phyloP scores from a whole-genome alignment of 2,797 vertebrate species.

The Hoplostethus atlanticus region DNA sequence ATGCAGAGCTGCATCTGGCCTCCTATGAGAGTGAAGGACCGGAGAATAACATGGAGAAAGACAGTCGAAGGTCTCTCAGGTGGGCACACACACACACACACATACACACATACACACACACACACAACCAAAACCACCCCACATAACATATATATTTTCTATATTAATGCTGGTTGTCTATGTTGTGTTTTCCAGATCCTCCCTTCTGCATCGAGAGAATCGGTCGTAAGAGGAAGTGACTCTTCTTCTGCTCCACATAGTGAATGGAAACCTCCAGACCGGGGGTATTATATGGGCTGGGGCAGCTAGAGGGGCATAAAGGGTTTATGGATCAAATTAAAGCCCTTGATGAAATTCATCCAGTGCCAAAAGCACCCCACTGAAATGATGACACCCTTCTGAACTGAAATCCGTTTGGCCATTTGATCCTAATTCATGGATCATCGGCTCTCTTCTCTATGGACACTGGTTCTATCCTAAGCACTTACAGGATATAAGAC shows the following conservation, averaged over 20 bases:
- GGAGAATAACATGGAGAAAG: constrained; percentile 96
- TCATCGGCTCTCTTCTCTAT: constrained; percentile 1
- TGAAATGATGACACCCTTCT: background rate
- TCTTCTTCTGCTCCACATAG: constrained; percentile 27
- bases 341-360: constrained; percentile 21
- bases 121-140: background rate
- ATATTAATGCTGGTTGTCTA: background rate
- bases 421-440: constrained; percentile 2
- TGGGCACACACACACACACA: constrained; percentile 57
- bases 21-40: constrained; percentile 98
- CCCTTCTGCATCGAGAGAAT: constrained; percentile 85
- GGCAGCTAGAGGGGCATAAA: background rate
- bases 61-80: constrained; percentile 95
- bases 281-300: no score
- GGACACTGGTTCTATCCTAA: constrained; percentile 19
- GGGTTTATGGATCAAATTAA: constrained; percentile 2
- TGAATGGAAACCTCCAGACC: constrained; percentile 12
- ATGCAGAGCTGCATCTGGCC: constrained; percentile 91
- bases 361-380: constrained; percentile 33
- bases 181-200: constrained; percentile 83
- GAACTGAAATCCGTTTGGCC: constrained; percentile 3
- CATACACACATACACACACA: background rate
- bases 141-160: background rate
- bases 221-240: constrained; percentile 60
- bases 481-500: constrained; percentile 32